Evolutionary conservation across 1,140 invertebrate genomes (phyloP).

Genomic region (Oedothorax gibbosus): DNA sequence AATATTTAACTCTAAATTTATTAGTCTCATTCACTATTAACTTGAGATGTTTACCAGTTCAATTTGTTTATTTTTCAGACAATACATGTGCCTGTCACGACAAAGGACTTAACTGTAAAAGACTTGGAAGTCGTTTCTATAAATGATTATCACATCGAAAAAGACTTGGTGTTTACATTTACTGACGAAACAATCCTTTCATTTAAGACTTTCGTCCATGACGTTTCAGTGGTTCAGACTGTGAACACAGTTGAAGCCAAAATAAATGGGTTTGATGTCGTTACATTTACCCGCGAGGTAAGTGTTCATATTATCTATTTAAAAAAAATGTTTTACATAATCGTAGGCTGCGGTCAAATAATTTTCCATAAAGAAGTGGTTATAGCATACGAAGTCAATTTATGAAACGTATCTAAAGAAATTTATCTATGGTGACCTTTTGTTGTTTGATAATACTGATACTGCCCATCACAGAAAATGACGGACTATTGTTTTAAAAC

Average conservation of each 20-base stretch:
- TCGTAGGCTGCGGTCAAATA: no score
- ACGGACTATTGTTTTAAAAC: no score
- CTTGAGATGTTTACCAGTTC: not conserved
- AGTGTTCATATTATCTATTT: not conserved
- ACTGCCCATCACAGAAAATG: no score
- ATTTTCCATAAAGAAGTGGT: no score
- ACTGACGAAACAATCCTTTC: conserved; percentile 30
- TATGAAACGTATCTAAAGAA: no score
- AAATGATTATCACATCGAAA: not conserved
- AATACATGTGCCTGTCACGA: not conserved
- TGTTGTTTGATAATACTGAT: no score
- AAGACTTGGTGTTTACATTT: conserved; percentile 18
- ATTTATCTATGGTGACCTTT: no score
- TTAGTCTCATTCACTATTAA: no score
- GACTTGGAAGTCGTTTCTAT: not conserved
- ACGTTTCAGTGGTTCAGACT: not conserved
- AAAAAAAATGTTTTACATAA: no score
- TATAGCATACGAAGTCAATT: no score
- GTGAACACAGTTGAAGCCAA: not conserved
- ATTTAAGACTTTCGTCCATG: not conserved
- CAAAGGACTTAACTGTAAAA: not conserved
- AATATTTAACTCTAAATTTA: no score
- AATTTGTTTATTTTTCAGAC: not conserved
- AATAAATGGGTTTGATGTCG: conserved; percentile 15
- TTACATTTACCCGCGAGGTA: conserved; percentile 5